Evolutionary conservation across 2,797 vertebrate species (phyloP), one percentile per base, ranked within the genome.

Genomic region (Xyrichtys novacula): DNA sequence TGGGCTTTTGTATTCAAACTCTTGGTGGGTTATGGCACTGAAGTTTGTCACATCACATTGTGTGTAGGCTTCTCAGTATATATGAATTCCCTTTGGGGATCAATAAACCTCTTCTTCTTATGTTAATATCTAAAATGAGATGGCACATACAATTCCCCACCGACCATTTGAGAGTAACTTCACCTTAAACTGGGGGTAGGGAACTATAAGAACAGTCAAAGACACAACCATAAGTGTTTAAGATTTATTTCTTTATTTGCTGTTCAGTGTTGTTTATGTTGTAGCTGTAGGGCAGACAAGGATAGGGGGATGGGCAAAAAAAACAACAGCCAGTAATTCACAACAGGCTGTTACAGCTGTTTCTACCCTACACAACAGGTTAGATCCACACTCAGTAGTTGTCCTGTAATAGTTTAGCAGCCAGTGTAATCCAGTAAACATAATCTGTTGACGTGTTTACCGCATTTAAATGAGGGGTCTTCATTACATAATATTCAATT

Each of bases 281-380:
- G n/a, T 14, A 34, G 32, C 19, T 23, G 12, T 16, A 54, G 7
- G 38, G 20, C 43, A 65, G 12, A 29, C 5, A 3, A 52, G 16
- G 25, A 8, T 4, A 44, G 20, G 12, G 80, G 85, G 82, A 76
- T 71, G 78, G 83, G 67, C 22, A 14, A 36, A 25, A 34, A 15
- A 71, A 36, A 40, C 17, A 40, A 28, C 28, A 39, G 29, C 46
- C 16, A 61, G 32, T 61, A 42, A 39, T 20, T 68, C 53, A 38
- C 60, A 46, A 50, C 46, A 78, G 65, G 66, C 76, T 82, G 84
- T 87, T 89, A 84, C 80, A 84, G 81, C 76, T 78, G 78, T 75
- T 77, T 42, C 16, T 9, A 23, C 15, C 17, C 19, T 38, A 11
- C 22, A 58, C 16, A 75, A 65, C 54, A 39, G 32, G 40, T 46